Base-by-base conservation (phyloP, 2,797 vertebrate species). In the Pitangus sulphuratus region DNA sequence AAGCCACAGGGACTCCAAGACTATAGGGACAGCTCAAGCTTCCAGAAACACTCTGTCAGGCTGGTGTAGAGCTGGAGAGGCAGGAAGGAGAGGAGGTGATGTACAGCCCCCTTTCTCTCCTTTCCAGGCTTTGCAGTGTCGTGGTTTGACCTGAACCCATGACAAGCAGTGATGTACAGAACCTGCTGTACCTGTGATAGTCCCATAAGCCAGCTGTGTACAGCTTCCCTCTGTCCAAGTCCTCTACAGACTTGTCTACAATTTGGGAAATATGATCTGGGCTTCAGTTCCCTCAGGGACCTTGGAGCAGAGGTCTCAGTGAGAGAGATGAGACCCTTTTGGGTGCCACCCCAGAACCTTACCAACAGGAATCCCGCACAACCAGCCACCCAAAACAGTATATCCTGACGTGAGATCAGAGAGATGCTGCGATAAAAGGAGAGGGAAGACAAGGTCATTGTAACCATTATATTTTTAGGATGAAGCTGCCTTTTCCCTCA, bases 1-100 rank as follows among this genome's bases (percentile, higher is more conserved):
- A 14, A 57, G 62, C 14, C 42, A 20, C 0, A 2, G 47, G 51
- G 24, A 39, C 24, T 8, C 31, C 2, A 1, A 11, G 17, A 18
- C 31, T 18, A 9, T 11, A 37, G 15, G 5, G 21, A 8, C 20
- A 56, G 17, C 44, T 31, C 1, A 1, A 65, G 18, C 26, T 12
- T 56, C 33, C n/a, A 13, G 21, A 48, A 44, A 12, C 28, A 12
- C 33, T 0, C 1, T 24, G 40, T 28, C 4, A 4, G 31, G 33
- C 54, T 81, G 1, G 1, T 40, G 56, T 28, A 42, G 58, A 54
- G 7, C 14, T 11, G 2, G 50, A 53, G 40, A 16, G 44, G 16
- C 7, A 56, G 47, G 17, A 31, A 47, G 16, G 51, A 45, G 21
- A 12, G 40, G 6, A 20, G 25, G 16, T 42, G 58, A 11, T 21